Conservation (phyloP, 2,113 vertebrate genomes). For the Lepus europaeus region DNA sequence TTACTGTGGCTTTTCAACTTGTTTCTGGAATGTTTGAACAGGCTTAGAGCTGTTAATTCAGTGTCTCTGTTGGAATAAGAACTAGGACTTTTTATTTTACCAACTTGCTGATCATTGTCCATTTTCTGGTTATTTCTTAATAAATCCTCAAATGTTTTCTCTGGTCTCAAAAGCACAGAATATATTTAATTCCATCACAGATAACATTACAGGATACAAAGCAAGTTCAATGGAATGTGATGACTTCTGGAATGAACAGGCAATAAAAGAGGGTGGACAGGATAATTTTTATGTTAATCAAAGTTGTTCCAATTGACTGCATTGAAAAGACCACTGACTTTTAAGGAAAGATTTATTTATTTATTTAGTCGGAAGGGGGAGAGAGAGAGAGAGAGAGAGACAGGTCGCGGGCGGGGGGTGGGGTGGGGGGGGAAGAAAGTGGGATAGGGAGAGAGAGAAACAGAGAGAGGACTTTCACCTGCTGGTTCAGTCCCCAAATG, state of each 20-base stretch:
- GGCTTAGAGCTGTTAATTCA: background rate
- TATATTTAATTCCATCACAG: background rate
- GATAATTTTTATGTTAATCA: slow-evolving; percentile 30
- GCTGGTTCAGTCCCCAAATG: too few relatives aligned
- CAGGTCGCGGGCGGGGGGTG: too few relatives aligned
- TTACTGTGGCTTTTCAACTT: background rate
- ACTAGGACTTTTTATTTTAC: background rate
- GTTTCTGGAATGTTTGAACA: background rate
- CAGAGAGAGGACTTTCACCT: too few relatives aligned
- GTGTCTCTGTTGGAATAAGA: background rate
- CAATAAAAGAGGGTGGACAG: slow-evolving; percentile 33
- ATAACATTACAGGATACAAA: background rate
- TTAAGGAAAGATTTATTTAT: too few relatives aligned
- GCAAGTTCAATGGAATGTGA: background rate
- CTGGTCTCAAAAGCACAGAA: background rate
- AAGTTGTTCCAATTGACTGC: background rate
- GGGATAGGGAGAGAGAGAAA: too few relatives aligned
- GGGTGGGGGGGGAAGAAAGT: too few relatives aligned
- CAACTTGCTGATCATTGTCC: background rate
- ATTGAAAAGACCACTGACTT: background rate
- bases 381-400: too few relatives aligned
- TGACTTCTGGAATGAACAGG: background rate
- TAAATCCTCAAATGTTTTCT: background rate
- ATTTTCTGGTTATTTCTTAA: background rate
- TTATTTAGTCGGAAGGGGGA: too few relatives aligned